These are phyloP conservation scores for Leptonema lineaticorne DNA, from an alignment of 1,140 invertebrate genomes.

Conservation along the genomic window DNA sequence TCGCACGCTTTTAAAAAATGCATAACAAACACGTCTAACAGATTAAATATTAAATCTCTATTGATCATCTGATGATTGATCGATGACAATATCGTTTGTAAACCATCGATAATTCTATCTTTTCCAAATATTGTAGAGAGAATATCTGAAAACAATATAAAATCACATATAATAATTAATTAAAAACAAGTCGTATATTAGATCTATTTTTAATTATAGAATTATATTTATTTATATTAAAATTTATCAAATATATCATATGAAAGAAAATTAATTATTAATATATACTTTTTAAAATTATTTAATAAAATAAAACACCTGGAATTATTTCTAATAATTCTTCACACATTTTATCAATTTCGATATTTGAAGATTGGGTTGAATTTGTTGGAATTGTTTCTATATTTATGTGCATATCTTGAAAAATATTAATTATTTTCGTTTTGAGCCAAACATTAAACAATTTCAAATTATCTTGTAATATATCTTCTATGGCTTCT, in stretches of 20 bases:
- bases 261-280: too few relatives aligned
- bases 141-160: constrained; percentile 21
- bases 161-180: neutral
- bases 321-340: constrained; percentile 45
- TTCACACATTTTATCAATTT: constrained; percentile 45
- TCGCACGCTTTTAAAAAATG: constrained; percentile 49
- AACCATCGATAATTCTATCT: constrained; percentile 43
- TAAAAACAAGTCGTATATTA: too few relatives aligned
- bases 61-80: constrained; percentile 48
- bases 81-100: constrained; percentile 44
- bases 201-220: too few relatives aligned
- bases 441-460: constrained; percentile 30
- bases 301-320: constrained; percentile 39
- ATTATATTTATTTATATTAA: too few relatives aligned
- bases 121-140: constrained; percentile 46
- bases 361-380: constrained; percentile 34
- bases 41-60: constrained; percentile 46
- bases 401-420: constrained; percentile 41
- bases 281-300: neutral
- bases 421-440: constrained; percentile 32
- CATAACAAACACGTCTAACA: constrained; percentile 46
- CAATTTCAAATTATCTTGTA: constrained; percentile 24
- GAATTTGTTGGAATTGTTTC: constrained; percentile 41
- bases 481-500: constrained; percentile 34
- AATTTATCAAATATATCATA: too few relatives aligned